Evolutionary conservation across 1,140 invertebrate genomes (phyloP).

Genomic region (Leucophenga varia): DNA sequence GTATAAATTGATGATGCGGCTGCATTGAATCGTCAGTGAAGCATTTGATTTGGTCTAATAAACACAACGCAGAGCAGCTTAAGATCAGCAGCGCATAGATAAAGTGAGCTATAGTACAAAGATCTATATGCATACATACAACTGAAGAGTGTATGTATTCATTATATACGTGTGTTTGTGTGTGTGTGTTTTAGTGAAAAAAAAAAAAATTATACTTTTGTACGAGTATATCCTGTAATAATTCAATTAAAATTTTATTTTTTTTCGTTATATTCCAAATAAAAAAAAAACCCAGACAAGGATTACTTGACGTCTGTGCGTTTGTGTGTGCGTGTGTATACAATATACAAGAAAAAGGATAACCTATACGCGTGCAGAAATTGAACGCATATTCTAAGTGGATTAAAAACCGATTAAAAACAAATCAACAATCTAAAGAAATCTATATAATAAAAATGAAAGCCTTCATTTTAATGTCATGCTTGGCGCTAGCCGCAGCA

Average conservation of each 20-base stretch:
- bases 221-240: no score
- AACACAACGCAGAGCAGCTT: slow-evolving; percentile 27
- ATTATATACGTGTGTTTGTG: no score
- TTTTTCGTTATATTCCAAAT: no score
- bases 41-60: slow-evolving; percentile 56
- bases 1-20: slow-evolving; percentile 56
- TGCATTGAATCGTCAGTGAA: slow-evolving; percentile 54
- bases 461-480: slow-evolving; percentile 60
- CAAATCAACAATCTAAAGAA: slow-evolving; percentile 3
- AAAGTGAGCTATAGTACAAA: slow-evolving; percentile 13
- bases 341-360: slow-evolving; percentile 2
- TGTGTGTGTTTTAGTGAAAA: no score
- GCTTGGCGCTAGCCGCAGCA: slow-evolving; percentile 63
- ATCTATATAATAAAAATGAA: slow-evolving; percentile 45
- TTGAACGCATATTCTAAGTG: no score
- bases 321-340: slow-evolving; percentile 9
- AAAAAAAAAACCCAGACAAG: slow-evolving; percentile 32
- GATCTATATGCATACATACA: slow-evolving; percentile 7
- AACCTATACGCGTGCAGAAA: not conserved
- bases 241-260: no score
- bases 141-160: no score
- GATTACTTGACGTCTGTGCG: slow-evolving; percentile 50
- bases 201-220: no score
- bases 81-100: slow-evolving; percentile 12
- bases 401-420: slow-evolving; percentile 5